Conservation (phyloP, 2,888 invertebrate species). For the Aelia acuminata region DNA sequence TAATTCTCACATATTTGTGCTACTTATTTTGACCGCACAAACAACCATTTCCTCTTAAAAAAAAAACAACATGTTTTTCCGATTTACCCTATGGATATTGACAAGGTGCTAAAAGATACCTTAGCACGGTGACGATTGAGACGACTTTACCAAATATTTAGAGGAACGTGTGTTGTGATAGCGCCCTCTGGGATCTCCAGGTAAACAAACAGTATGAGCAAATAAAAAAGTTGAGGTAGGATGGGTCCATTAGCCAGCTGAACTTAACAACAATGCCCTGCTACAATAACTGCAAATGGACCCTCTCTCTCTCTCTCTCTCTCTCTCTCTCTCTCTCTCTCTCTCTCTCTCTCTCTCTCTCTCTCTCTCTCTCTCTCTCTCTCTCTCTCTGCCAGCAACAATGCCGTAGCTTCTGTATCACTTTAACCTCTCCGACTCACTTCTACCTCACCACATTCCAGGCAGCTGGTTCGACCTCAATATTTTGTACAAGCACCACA, state of each 20-base stretch:
- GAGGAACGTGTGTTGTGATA: constrained; percentile 24
- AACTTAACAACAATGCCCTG: constrained; percentile 17
- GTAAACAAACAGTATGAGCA: neutral
- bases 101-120: neutral
- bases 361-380: too few species aligned
- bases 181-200: neutral
- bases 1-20: too few species aligned
- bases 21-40: too few species aligned
- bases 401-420: constrained; percentile 34
- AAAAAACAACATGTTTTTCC: too few species aligned
- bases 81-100: too few species aligned
- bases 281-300: constrained; percentile 57
- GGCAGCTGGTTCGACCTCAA: neutral
- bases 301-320: too few species aligned
- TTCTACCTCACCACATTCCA: neutral
- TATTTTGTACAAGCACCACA: too few species aligned
- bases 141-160: neutral
- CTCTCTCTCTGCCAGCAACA: constrained; percentile 27
- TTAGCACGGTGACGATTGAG: neutral
- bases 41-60: too few species aligned
- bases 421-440: constrained; percentile 39
- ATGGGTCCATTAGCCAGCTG: neutral
- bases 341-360: too few species aligned
- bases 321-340: too few species aligned
- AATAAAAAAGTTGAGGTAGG: constrained; percentile 18